Percentiles rank a stretch among this genome's conserved stretches.
These are phyloP conservation scores for Bolinopsis microptera DNA, from an alignment of 37 sponge, comb jelly and placozoan species.

Conservation along the genomic window DNA sequence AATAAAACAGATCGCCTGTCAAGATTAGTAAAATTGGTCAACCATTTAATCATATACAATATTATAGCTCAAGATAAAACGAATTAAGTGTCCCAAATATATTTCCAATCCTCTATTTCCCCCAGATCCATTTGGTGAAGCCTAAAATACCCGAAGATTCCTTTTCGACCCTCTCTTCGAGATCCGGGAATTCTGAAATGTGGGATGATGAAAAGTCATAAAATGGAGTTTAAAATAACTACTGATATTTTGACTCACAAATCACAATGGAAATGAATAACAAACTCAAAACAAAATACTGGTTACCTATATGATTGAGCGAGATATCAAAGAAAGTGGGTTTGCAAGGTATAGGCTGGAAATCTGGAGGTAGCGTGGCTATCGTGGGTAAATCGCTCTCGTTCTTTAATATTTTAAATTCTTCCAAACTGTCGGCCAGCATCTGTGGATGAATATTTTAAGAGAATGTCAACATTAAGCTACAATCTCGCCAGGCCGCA, in stretches of 20 bases:
- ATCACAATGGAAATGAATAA: too few relatives aligned
- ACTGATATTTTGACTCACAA: too few relatives aligned
- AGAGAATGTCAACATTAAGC: too few relatives aligned
- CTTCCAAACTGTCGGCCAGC: conserved; percentile 75
- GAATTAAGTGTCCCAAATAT: neutral
- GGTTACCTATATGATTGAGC: conserved; percentile 80
- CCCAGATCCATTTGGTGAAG: conserved; percentile 57
- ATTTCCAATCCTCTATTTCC: neutral
- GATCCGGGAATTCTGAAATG: conserved; percentile 78
- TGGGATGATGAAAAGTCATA: too few relatives aligned
- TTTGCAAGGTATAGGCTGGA: conserved; percentile 87
- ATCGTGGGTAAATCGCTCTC: conserved; percentile 66
- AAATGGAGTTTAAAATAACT: too few relatives aligned
- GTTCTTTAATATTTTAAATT: conserved; percentile 68
- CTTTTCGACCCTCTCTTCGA: conserved; percentile 83
- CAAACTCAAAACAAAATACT: too few relatives aligned
- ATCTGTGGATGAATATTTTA: conserved; percentile 73
- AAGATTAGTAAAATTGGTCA: neutral
- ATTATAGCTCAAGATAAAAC: neutral
- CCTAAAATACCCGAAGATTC: conserved; percentile 50
- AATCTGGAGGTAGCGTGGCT: conserved; percentile 92
- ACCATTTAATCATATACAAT: neutral
- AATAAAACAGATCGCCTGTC: neutral
- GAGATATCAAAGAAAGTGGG: conserved; percentile 99
- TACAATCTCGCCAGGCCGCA: too few relatives aligned